A percentile compares a stretch with the other conserved stretches of the same genome.
These are phyloP conservation scores for Podargus strigoides DNA, from an alignment of 2,797 vertebrate species.

Conservation along the genomic window DNA sequence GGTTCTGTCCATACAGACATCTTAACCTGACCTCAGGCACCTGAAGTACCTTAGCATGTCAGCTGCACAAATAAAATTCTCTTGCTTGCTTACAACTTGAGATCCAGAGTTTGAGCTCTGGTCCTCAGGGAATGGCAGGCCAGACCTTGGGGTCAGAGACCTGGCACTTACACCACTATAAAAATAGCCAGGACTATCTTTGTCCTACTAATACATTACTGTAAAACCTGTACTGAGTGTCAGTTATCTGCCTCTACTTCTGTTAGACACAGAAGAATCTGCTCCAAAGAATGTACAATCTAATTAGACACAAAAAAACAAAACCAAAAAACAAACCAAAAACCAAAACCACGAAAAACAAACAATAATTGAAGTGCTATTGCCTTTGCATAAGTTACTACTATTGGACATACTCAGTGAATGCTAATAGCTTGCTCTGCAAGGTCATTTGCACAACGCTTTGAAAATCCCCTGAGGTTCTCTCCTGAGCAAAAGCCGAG, in stretches of 20 bases:
- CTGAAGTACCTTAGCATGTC: background rate
- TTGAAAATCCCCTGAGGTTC: background rate
- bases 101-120: background rate
- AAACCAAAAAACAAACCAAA: background rate
- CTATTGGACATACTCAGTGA: background rate
- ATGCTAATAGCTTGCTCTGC: background rate
- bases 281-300: background rate
- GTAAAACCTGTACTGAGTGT: background rate
- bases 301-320: background rate
- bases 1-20: background rate
- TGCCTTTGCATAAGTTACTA: background rate
- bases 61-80: background rate
- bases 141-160: background rate
- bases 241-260: background rate
- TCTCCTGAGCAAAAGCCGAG: background rate
- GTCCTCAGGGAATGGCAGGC: background rate
- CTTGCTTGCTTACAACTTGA: background rate
- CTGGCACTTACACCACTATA: background rate
- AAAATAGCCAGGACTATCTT: constrained; percentile 19
- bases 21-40: background rate
- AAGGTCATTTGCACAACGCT: background rate
- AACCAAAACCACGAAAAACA: background rate
- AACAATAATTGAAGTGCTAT: background rate
- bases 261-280: background rate
- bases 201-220: background rate